Percentiles rank a stretch among this genome's conserved stretches.
These are phyloP conservation scores for Teleogryllus oceanicus DNA, from an alignment of 2,888 invertebrate species.

Conservation along the genomic window DNA sequence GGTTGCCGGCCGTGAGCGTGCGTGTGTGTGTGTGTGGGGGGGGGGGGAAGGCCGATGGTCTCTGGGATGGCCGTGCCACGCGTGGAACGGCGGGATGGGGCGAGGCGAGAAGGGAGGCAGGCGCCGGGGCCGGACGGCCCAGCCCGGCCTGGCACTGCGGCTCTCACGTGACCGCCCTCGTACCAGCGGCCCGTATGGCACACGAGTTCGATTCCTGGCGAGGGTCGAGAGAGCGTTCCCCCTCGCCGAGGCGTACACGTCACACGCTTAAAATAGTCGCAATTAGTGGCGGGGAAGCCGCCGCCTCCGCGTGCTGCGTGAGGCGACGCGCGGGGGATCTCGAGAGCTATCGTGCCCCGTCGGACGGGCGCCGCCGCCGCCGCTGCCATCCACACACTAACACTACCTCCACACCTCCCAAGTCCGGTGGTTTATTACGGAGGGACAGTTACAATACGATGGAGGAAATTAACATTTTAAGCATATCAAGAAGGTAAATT, in stretches of 20 bases:
- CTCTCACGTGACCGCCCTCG: neutral
- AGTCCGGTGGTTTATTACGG: too few species aligned
- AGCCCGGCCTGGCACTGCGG: neutral
- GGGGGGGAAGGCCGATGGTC: neutral
- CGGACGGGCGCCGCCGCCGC: neutral
- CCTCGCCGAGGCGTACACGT: constrained; percentile 2
- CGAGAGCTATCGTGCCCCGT: neutral
- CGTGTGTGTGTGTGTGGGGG: neutral
- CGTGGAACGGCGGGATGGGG: neutral
- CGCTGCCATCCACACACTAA: neutral
- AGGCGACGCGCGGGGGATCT: neutral
- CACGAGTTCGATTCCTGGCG: constrained; percentile 1
- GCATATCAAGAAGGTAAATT: too few species aligned
- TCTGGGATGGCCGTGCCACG: neutral
- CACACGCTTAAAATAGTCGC: constrained; percentile 18
- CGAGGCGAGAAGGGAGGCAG: neutral
- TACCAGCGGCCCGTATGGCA: neutral
- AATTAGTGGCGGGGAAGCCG: neutral
- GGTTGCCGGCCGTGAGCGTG: too few species aligned
- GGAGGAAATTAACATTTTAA: too few species aligned
- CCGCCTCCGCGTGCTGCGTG: neutral
- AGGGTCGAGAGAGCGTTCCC: neutral
- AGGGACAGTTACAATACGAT: too few species aligned
- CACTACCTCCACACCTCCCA: too few species aligned
- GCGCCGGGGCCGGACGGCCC: neutral